Conservation (phyloP, 2,888 invertebrate genomes). For the Pristionchus mayeri region DNA sequence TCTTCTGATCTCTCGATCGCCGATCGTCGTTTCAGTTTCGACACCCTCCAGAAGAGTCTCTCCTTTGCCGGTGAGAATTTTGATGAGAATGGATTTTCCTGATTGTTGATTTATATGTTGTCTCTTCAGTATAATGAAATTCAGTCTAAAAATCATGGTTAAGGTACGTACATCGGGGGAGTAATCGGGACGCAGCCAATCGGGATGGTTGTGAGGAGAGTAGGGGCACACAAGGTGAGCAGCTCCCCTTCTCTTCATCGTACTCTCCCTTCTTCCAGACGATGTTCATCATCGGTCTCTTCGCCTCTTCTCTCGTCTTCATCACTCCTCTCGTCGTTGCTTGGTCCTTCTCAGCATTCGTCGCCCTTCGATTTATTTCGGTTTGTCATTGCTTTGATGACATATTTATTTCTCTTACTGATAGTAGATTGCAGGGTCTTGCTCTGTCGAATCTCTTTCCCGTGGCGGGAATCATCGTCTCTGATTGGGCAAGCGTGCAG, state of each 20-base stretch:
- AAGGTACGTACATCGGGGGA: conserved; percentile 53
- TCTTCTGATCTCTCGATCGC: conserved; percentile 56
- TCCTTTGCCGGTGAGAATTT: conserved; percentile 57
- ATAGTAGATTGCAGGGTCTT: conserved; percentile 57
- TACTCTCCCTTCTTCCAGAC: conserved; percentile 42
- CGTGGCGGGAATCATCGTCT: conserved; percentile 63
- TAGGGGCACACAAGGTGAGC: conserved; percentile 58
- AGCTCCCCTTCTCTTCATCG: not conserved
- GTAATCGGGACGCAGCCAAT: conserved; percentile 61
- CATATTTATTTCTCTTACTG: not conserved
- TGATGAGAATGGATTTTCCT: not conserved
- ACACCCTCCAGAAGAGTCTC: conserved; percentile 58
- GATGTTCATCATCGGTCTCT: conserved; percentile 56
- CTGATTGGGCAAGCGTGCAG: conserved; percentile 57
- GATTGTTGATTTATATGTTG: no score
- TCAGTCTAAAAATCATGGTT: not conserved
- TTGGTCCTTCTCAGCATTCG: conserved; percentile 58
- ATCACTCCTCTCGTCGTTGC: conserved; percentile 57
- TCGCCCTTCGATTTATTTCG: conserved; percentile 55
- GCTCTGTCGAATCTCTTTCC: conserved; percentile 67
- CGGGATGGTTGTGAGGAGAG: conserved; percentile 52
- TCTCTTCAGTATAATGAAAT: no score
- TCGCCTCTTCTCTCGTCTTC: conserved; percentile 55
- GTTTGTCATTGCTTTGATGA: no score
- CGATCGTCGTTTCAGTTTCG: conserved; percentile 61